These are phyloP conservation scores for Morus bassanus DNA, from an alignment of 2,797 vertebrate species.

Conservation along the genomic window DNA sequence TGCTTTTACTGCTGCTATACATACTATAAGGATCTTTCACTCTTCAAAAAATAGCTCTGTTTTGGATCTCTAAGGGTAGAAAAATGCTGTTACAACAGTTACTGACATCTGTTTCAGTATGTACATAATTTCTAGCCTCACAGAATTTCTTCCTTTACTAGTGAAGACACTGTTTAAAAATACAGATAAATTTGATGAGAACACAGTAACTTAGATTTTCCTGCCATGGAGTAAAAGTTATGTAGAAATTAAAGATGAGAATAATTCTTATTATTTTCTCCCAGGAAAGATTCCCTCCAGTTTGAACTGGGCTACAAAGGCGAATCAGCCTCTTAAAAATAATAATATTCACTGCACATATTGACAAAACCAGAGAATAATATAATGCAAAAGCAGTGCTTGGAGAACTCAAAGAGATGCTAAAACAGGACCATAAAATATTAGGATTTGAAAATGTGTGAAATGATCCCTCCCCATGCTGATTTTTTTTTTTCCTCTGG, in stretches of 20 bases:
- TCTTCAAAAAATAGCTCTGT: not conserved
- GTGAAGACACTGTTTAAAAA: not conserved
- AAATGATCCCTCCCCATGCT: not conserved
- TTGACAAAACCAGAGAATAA: not conserved
- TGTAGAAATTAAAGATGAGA: not conserved
- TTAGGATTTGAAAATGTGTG: not conserved
- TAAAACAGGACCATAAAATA: not conserved
- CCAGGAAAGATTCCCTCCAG: not conserved
- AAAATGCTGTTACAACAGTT: not conserved
- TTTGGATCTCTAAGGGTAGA: not conserved
- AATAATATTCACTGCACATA: not conserved
- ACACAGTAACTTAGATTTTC: not conserved
- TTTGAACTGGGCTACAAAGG: not conserved
- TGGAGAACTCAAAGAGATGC: not conserved
- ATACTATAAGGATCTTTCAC: not conserved
- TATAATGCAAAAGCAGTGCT: not conserved
- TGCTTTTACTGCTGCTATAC: not conserved
- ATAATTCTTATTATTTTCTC: not conserved
- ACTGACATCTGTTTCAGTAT: not conserved
- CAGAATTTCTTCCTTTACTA: not conserved
- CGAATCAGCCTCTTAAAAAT: not conserved
- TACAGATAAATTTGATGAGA: not conserved
- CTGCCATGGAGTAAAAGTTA: not conserved
- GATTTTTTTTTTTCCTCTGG: not conserved
- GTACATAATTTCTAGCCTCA: not conserved